A percentile compares a stretch with the other conserved stretches of the same genome.
phyloP scores from a whole-genome alignment of 2,888 invertebrate species.

The Caradrina clavipalpis region DNA sequence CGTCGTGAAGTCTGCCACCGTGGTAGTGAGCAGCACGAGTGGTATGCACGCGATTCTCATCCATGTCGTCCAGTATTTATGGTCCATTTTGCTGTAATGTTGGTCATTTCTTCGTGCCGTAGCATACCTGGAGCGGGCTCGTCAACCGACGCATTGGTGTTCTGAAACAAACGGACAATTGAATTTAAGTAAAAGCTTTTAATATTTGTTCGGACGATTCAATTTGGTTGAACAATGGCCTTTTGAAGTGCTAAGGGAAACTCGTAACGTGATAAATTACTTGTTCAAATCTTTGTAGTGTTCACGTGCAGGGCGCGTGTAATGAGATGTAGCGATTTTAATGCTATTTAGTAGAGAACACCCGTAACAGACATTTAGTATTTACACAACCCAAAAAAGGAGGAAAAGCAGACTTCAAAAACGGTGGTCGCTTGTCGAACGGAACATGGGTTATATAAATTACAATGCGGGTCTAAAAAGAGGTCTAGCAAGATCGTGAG shows the following conservation, averaged over 20 bases:
- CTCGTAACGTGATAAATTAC: conserved; percentile 62
- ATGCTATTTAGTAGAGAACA: neutral
- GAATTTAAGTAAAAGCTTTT: conserved; percentile 51
- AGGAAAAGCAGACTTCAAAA: no score
- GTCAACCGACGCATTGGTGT: conserved; percentile 80
- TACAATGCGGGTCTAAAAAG: no score
- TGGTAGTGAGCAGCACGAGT: conserved; percentile 77
- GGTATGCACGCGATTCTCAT: conserved; percentile 82
- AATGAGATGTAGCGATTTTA: conserved; percentile 5
- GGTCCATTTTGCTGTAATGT: conserved; percentile 87
- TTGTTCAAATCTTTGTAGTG: conserved; percentile 37
- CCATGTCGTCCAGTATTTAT: conserved; percentile 89
- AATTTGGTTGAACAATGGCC: conserved; percentile 44
- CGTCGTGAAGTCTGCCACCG: conserved; percentile 90
- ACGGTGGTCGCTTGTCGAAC: no score
- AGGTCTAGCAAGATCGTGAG: no score
- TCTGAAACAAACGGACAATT: conserved; percentile 78
- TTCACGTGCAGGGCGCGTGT: neutral
- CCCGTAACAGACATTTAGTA: neutral
- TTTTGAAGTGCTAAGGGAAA: conserved; percentile 52
- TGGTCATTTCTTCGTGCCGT: conserved; percentile 87
- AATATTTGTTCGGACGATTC: conserved; percentile 36
- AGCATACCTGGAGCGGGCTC: conserved; percentile 83
- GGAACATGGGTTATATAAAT: no score
- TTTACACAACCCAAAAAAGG: no score